Percentiles rank a stretch among this genome's conserved stretches.
Conservation (phyloP, 2,797 vertebrate species). For the Chloroceryle inda region DNA sequence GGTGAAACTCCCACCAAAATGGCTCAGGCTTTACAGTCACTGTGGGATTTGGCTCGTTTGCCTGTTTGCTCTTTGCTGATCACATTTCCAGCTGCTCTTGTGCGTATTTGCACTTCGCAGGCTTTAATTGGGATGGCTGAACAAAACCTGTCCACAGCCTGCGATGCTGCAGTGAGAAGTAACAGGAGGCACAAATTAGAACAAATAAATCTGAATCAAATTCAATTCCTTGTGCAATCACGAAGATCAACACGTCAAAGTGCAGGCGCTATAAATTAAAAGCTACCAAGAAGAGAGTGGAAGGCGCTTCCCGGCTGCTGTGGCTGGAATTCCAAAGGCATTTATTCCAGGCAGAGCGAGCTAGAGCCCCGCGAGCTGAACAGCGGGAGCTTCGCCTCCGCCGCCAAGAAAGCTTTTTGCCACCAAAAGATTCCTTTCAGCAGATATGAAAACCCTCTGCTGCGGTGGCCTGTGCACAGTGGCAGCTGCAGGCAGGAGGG, state of each 20-base stretch:
- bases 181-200: conserved; percentile 25
- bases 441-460: not conserved
- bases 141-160: not conserved
- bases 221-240: conserved; percentile 17
- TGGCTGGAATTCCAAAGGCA: not conserved
- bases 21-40: not conserved
- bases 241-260: not conserved
- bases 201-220: conserved; percentile 21
- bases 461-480: fast-evolving
- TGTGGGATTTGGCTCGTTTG: not conserved
- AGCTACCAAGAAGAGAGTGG: not conserved
- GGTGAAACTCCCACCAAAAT: not conserved
- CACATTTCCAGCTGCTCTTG: not conserved
- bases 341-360: not conserved
- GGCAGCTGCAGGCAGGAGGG: not conserved
- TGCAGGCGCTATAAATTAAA: not conserved
- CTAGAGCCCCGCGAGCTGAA: not conserved
- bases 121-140: conserved; percentile 1
- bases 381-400: not conserved
- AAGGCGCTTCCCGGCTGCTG: not conserved
- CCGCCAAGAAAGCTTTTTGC: not conserved
- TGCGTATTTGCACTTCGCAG: not conserved
- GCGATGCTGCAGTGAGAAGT: not conserved
- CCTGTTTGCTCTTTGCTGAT: not conserved
- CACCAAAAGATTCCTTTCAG: not conserved